Percentiles rank a stretch among this genome's conserved stretches.
Conservation (phyloP, 2,888 invertebrate genomes). For the Bombylius major region DNA sequence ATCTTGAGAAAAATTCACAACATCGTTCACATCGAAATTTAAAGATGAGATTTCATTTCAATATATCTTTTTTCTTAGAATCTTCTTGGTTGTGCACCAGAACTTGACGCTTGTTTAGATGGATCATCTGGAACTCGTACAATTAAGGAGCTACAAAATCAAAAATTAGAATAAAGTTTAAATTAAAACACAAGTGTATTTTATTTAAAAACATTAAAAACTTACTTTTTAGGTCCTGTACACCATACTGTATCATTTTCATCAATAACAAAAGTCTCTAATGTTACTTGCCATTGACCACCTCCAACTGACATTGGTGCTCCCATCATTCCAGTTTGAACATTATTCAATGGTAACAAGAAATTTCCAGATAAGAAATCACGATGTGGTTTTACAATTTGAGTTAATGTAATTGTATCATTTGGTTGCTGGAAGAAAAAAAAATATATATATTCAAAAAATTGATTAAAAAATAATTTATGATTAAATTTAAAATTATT, state of each 20-base stretch:
- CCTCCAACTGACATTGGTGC: conserved; percentile 42
- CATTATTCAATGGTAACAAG: conserved; percentile 41
- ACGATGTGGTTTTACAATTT: conserved; percentile 77
- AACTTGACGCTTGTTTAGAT: conserved; percentile 19
- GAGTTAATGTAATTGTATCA: conserved; percentile 47
- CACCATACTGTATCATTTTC: conserved; percentile 76
- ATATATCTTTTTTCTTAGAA: conserved; percentile 8
- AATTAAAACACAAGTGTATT: no score
- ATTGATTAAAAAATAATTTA: no score
- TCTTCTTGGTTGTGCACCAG: conserved; percentile 13
- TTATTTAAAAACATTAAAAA: background rate
- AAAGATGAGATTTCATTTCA: no score
- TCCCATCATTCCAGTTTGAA: conserved; percentile 13
- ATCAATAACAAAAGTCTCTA: conserved; percentile 79
- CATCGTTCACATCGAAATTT: no score
- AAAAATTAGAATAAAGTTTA: background rate
- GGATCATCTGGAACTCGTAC: conserved; percentile 36
- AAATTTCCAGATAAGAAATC: conserved; percentile 93
- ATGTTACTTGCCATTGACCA: conserved; percentile 60
- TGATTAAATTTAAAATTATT: no score
- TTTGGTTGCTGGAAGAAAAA: conserved; percentile 17
- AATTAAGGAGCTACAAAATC: conserved; percentile 24
- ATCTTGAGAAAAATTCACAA: no score
- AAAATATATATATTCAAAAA: background rate
- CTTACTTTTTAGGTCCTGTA: conserved; percentile 68